Evolutionary conservation across 2,797 vertebrate genomes (phyloP).

Genomic region (Hemibagrus guttatus): DNA sequence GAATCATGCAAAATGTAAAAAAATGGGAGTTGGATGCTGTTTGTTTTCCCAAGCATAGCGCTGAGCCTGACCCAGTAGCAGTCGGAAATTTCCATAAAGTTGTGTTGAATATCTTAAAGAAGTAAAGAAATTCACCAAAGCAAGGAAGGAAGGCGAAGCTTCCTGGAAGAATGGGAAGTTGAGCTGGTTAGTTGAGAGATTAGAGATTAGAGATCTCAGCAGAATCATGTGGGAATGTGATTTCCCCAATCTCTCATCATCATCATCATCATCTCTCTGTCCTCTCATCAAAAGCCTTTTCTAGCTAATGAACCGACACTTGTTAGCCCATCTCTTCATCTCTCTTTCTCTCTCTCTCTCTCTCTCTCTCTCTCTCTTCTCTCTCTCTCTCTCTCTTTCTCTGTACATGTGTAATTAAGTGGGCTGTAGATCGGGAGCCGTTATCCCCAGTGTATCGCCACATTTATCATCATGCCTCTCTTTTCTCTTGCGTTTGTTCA

Average conservation of each 20-base stretch:
- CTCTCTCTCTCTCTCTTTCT: conserved; percentile 2
- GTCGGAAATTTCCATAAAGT: not conserved
- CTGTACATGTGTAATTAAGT: conserved; percentile 62
- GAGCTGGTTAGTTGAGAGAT: not conserved
- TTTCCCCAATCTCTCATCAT: conserved; percentile 31
- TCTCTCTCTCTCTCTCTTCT: conserved; percentile 3
- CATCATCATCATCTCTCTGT: not conserved
- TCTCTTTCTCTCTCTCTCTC: not conserved
- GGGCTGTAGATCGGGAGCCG: conserved; percentile 49
- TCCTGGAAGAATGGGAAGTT: not conserved
- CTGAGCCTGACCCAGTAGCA: not conserved
- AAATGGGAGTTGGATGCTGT: not conserved
- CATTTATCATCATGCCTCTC: conserved; percentile 59
- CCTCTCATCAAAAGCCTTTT: conserved; percentile 36
- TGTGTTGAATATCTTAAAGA: not conserved
- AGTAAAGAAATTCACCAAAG: not conserved
- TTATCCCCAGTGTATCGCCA: conserved; percentile 57
- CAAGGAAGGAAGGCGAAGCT: too few relatives aligned
- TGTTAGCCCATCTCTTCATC: conserved; percentile 34
- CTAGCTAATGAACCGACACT: conserved; percentile 52
- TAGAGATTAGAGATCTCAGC: conserved; percentile 1
- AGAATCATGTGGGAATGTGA: not conserved
- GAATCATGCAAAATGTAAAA: too few relatives aligned
- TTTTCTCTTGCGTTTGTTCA: conserved; percentile 57
- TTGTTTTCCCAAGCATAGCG: not conserved